A percentile compares a stretch with the other conserved stretches of the same genome.
phyloP scores from a whole-genome alignment of 1,140 invertebrate species.

The Elymnias hypermnestra region DNA sequence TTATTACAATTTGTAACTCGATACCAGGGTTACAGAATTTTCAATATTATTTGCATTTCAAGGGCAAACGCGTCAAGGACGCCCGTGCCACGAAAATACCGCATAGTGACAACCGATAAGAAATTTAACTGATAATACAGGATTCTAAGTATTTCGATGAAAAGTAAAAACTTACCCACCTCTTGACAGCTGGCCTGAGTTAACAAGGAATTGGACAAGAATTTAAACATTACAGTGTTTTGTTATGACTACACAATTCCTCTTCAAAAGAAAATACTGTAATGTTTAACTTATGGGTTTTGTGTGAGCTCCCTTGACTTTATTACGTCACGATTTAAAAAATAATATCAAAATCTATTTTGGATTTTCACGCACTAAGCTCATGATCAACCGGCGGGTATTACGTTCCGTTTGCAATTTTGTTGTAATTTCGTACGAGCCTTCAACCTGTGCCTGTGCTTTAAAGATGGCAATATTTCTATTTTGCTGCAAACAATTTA shows the following conservation, averaged over 20 bases:
- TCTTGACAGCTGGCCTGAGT: constrained; percentile 78
- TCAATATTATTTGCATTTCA: too few relatives aligned
- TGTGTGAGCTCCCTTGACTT: constrained; percentile 54
- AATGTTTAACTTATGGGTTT: constrained; percentile 44
- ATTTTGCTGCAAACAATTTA: too few relatives aligned
- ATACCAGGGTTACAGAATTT: not conserved
- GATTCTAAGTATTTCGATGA: constrained; percentile 11
- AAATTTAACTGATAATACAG: constrained; percentile 12
- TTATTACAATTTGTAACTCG: not conserved
- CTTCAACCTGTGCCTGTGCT: not conserved
- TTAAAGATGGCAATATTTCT: constrained; percentile 8
- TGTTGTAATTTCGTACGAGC: constrained; percentile 19
- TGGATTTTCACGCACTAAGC: constrained; percentile 59
- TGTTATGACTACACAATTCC: constrained; percentile 48
- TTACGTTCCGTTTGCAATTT: constrained; percentile 29
- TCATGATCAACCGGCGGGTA: constrained; percentile 63
- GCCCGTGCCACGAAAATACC: constrained; percentile 32
- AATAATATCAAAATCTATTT: constrained; percentile 71
- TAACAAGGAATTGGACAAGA: constrained; percentile 65
- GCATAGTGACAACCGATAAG: constrained; percentile 27
- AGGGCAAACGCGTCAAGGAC: constrained; percentile 62
- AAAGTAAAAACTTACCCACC: constrained; percentile 77
- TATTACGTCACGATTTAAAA: constrained; percentile 68
- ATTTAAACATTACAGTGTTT: constrained; percentile 75
- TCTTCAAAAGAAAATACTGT: constrained; percentile 37